Conservation (phyloP, 1,140 invertebrate species). For the Achatina immaculata region DNA sequence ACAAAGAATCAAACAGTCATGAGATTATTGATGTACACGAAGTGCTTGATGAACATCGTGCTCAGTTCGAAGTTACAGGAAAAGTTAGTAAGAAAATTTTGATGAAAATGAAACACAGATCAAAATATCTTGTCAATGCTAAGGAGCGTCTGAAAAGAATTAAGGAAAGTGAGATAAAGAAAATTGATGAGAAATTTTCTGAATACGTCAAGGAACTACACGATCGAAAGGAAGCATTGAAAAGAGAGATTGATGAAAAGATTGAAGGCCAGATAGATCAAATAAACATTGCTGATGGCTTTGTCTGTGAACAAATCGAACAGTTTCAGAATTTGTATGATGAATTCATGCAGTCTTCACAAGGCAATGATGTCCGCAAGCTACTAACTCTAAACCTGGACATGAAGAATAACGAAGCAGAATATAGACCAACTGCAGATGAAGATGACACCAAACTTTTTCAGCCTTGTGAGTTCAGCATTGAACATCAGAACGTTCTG, state of each 20-base stretch:
- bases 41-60: slow-evolving; percentile 55
- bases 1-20: slow-evolving; percentile 64
- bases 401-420: slow-evolving; percentile 53
- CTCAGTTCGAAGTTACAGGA: slow-evolving; percentile 57
- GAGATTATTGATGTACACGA: slow-evolving; percentile 60
- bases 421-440: slow-evolving; percentile 51
- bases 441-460: slow-evolving; percentile 60
- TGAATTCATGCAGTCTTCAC: slow-evolving; percentile 52
- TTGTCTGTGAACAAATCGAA: slow-evolving; percentile 56
- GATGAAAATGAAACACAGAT: slow-evolving; percentile 56
- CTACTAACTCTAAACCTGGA: slow-evolving; percentile 60
- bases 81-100: slow-evolving; percentile 55
- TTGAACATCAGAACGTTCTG: slow-evolving; percentile 53
- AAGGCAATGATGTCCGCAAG: slow-evolving; percentile 56
- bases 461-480: slow-evolving; percentile 55
- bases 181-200: slow-evolving; percentile 65
- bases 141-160: slow-evolving; percentile 61
- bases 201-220: slow-evolving; percentile 62
- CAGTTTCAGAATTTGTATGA: slow-evolving; percentile 61
- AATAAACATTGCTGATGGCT: slow-evolving; percentile 58
- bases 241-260: slow-evolving; percentile 51
- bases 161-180: slow-evolving; percentile 53
- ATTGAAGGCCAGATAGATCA: slow-evolving; percentile 57
- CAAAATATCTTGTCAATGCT: slow-evolving; percentile 59
- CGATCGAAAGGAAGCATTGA: slow-evolving; percentile 58